These are phyloP conservation scores for Tenrec ecaudatus DNA, from an alignment of 2,113 vertebrate genomes.

Conservation along the genomic window DNA sequence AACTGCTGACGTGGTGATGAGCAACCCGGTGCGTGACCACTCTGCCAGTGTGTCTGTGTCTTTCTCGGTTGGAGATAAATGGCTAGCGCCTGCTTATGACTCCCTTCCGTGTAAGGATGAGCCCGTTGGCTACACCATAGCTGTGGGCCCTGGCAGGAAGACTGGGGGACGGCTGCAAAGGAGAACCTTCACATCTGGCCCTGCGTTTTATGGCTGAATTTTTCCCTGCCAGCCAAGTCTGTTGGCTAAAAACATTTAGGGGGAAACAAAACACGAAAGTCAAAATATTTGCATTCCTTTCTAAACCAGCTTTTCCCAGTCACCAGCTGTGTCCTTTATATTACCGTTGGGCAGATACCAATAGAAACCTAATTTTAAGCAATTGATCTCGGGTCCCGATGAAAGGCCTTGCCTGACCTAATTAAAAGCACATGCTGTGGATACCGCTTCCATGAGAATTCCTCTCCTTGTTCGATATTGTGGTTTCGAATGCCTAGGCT, in stretches of 20 bases:
- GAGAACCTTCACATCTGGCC: not conserved
- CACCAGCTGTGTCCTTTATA: conserved; percentile 48
- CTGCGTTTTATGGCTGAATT: not conserved
- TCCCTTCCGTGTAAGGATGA: not conserved
- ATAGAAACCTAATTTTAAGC: conserved; percentile 45
- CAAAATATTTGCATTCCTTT: not conserved
- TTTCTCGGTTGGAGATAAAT: not conserved
- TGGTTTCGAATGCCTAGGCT: conserved; percentile 32
- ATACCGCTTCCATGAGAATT: not conserved
- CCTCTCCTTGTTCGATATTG: not conserved
- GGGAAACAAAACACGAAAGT: not conserved
- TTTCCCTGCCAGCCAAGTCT: not conserved
- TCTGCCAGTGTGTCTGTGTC: not conserved
- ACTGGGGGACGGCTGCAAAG: not conserved
- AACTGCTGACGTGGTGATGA: too few species aligned
- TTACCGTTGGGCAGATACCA: not conserved
- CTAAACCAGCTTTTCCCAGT: not conserved
- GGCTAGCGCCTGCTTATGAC: not conserved
- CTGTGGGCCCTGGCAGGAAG: not conserved
- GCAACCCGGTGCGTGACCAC: too few species aligned
- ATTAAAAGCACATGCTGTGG: conserved; percentile 35
- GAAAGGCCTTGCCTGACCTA: conserved; percentile 23
- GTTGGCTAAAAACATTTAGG: not conserved
- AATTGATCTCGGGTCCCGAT: conserved; percentile 18
- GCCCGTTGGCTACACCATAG: not conserved